A percentile compares a stretch with the other conserved stretches of the same genome.
Conservation (phyloP, 2,888 invertebrate genomes). For the Polydrusus pterygomalis region DNA sequence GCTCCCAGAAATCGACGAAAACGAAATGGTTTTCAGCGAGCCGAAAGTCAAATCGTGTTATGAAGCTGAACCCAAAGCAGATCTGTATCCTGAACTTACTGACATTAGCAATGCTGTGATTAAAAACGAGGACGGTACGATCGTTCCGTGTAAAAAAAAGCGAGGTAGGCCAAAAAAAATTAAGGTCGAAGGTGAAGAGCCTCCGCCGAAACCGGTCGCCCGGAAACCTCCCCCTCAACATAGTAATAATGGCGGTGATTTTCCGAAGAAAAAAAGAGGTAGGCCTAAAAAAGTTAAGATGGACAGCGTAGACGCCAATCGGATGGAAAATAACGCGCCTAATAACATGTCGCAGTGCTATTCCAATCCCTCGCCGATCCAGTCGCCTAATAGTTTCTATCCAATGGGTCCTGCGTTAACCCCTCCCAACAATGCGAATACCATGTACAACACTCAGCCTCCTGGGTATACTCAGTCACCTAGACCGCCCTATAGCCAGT, state of each 20-base stretch:
- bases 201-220: constrained; percentile 74
- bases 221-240: constrained; percentile 68
- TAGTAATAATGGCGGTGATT: constrained; percentile 73
- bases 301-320: constrained; percentile 75
- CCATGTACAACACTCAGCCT: constrained; percentile 68
- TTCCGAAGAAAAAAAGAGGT: constrained; percentile 91
- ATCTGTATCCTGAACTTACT: constrained; percentile 70
- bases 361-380: constrained; percentile 73
- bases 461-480: constrained; percentile 64
- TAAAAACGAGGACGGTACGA: constrained; percentile 78
- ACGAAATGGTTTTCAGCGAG: constrained; percentile 89
- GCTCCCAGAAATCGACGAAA: constrained; percentile 88
- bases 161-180: constrained; percentile 93
- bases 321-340: constrained; percentile 70
- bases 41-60: constrained; percentile 80
- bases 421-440: constrained; percentile 69
- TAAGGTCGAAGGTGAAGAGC: constrained; percentile 81
- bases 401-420: constrained; percentile 70
- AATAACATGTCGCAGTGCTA: constrained; percentile 73
- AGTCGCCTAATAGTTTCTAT: constrained; percentile 73
- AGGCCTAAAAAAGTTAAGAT: constrained; percentile 90
- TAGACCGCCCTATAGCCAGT: constrained; percentile 66
- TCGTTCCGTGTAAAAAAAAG: constrained; percentile 88
- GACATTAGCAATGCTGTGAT: constrained; percentile 73
- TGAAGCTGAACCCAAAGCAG: constrained; percentile 75